These are phyloP conservation scores for Teleogryllus oceanicus DNA, from an alignment of 2,888 invertebrate genomes.

Conservation along the genomic window DNA sequence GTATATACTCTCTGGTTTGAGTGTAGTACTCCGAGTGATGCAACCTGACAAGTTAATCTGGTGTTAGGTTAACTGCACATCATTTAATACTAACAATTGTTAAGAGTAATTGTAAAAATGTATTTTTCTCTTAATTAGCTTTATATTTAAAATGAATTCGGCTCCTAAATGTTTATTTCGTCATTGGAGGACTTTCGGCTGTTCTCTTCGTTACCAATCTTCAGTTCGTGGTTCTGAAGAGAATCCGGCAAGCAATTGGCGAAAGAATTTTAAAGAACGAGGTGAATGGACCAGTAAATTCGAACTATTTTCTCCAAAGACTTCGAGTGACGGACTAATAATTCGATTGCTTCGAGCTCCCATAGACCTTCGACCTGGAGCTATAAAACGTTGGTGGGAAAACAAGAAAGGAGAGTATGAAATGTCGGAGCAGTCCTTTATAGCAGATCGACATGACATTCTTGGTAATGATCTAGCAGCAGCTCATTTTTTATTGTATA, in stretches of 20 bases:
- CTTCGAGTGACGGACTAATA: slow-evolving; percentile 51
- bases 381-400: slow-evolving; percentile 55
- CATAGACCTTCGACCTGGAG: slow-evolving; percentile 51
- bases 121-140: no score
- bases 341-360: slow-evolving; percentile 51
- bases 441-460: slow-evolving; percentile 57
- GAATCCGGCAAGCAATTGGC: background rate
- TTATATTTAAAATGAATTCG: no score
- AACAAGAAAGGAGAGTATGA: slow-evolving; percentile 52
- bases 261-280: slow-evolving; percentile 42
- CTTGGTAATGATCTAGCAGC: slow-evolving; percentile 80
- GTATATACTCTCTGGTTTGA: no score
- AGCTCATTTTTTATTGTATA: slow-evolving; percentile 75
- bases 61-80: no score
- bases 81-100: no score
- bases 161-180: no score
- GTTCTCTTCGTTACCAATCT: no score
- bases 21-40: no score
- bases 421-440: slow-evolving; percentile 57
- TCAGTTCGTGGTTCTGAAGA: no score
- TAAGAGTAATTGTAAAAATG: no score
- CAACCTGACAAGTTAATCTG: no score
- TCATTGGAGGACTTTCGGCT: no score
- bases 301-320: slow-evolving; percentile 55
- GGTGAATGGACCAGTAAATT: slow-evolving; percentile 59